Evolutionary conservation across 2,113 vertebrate genomes (phyloP).

Genomic region (Parus major): DNA sequence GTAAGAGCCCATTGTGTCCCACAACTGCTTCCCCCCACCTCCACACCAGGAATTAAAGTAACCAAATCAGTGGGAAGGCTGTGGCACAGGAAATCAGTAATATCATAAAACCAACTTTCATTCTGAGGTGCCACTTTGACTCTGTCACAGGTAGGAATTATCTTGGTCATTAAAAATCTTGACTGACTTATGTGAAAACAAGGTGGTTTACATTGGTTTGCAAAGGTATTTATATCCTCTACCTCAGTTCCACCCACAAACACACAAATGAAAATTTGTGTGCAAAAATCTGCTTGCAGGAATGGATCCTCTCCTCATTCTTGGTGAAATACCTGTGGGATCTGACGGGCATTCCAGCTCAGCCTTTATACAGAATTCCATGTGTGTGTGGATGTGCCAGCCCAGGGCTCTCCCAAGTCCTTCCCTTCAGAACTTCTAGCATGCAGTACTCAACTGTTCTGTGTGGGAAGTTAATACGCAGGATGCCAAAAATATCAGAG

Average conservation of each 20-base stretch:
- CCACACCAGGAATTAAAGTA: neutral
- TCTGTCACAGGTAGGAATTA: neutral
- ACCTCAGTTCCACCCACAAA: neutral
- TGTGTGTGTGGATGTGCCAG: neutral
- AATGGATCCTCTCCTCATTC: neutral
- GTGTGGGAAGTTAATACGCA: neutral
- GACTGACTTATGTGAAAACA: neutral
- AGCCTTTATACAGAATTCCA: neutral
- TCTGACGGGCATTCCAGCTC: neutral
- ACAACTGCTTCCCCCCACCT: neutral
- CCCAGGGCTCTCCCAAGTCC: neutral
- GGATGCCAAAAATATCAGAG: neutral
- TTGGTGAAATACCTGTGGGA: neutral
- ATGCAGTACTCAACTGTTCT: neutral
- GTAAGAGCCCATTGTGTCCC: conserved; percentile 22
- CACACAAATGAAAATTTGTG: neutral
- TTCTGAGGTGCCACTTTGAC: neutral
- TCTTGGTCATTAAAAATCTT: neutral
- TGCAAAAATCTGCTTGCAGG: neutral
- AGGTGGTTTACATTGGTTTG: neutral
- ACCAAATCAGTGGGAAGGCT: neutral
- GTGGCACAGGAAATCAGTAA: neutral
- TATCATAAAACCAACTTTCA: neutral
- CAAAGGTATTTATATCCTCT: neutral
- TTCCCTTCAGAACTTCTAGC: neutral